A percentile compares a stretch with the other conserved stretches of the same genome.
phyloP scores from a whole-genome alignment of 2,113 vertebrate genomes.

The Sturnira hondurensis region DNA sequence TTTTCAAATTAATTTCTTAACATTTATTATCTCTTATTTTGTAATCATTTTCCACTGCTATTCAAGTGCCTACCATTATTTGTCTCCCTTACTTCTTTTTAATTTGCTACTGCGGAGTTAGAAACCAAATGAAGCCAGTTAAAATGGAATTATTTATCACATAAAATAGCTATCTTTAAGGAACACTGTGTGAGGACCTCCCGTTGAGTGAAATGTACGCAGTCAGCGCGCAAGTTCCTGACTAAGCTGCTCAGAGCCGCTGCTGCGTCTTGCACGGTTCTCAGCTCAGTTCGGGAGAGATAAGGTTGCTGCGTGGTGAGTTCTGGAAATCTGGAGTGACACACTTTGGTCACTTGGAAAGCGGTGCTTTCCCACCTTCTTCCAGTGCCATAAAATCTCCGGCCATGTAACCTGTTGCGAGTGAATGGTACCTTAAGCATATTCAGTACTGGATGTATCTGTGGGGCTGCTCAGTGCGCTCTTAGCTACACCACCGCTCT shows the following conservation, averaged over 20 bases:
- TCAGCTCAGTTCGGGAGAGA: not conserved
- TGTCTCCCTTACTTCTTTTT: not conserved
- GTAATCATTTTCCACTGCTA: not conserved
- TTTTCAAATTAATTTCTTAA: not conserved
- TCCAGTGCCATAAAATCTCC: not conserved
- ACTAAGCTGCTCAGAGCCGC: not conserved
- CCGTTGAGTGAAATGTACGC: accelerated
- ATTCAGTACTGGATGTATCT: not conserved
- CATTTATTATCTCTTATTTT: not conserved
- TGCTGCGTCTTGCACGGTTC: not conserved
- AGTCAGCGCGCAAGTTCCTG: not conserved
- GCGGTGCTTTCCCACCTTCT: not conserved
- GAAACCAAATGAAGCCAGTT: not conserved
- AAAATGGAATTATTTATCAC: not conserved
- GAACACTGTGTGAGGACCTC: not conserved
- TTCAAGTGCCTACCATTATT: not conserved
- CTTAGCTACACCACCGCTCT: too few species aligned
- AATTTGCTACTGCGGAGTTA: not conserved
- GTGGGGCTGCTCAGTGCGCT: not conserved
- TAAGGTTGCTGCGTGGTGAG: not conserved
- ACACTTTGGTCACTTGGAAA: not conserved
- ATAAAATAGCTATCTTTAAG: not conserved
- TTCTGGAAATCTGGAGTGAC: not conserved
- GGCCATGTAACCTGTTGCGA: not conserved
- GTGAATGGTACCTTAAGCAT: not conserved